Percentiles rank a stretch among this genome's conserved stretches.
Conservation (phyloP, 2,888 invertebrate genomes). For the Hymenopus coronatus region DNA sequence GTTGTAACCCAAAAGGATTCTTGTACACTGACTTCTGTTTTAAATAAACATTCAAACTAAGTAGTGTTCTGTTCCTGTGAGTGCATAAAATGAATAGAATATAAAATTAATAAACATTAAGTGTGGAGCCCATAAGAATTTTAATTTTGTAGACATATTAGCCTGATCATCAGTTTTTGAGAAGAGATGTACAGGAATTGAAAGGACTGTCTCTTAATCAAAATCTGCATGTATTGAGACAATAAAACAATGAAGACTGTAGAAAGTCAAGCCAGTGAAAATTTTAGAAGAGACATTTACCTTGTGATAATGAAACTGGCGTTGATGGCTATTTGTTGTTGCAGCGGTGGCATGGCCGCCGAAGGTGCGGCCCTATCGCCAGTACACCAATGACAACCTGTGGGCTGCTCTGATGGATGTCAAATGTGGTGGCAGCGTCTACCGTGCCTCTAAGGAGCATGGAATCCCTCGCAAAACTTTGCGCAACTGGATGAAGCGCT, state of each 20-base stretch:
- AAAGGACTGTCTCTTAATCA: neutral
- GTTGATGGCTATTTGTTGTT: constrained; percentile 9
- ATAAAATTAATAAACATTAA: neutral
- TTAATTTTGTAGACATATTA: neutral
- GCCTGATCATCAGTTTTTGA: neutral
- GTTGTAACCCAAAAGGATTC: neutral
- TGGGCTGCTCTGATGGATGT: constrained; percentile 60
- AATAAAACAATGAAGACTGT: neutral
- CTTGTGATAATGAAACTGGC: neutral
- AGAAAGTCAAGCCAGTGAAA: neutral
- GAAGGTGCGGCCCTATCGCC: constrained; percentile 37
- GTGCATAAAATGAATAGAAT: neutral
- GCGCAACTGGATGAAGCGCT: constrained; percentile 62
- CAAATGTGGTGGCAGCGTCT: constrained; percentile 59
- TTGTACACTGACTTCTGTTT: neutral
- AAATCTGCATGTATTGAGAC: neutral
- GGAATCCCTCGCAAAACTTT: constrained; percentile 59
- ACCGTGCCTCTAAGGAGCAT: constrained; percentile 59
- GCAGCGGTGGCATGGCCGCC: constrained; percentile 25
- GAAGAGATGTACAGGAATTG: neutral
- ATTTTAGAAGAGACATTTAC: neutral
- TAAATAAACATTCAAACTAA: neutral
- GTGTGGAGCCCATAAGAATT: neutral
- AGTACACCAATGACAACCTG: constrained; percentile 55
- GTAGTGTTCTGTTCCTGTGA: neutral